Percentiles rank a stretch among this genome's conserved stretches.
phyloP scores from a whole-genome alignment of 2,113 vertebrate genomes.

The Agapornis roseicollis region DNA sequence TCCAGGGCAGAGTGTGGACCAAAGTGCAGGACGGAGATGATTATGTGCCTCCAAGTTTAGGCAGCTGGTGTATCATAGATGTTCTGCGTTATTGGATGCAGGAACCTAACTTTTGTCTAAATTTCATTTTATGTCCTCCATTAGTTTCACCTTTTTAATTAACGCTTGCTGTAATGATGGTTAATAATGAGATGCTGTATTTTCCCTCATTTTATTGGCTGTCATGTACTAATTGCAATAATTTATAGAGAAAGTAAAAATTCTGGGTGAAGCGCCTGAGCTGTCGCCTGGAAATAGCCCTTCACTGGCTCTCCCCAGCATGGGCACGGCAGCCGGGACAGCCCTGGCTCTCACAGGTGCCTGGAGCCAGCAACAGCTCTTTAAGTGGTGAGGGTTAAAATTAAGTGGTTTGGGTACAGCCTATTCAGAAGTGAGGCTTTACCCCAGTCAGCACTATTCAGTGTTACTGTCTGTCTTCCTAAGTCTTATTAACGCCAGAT shows the following conservation, averaged over 20 bases:
- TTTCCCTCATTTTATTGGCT: conserved; percentile 21
- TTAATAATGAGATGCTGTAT: not conserved
- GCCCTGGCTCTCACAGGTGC: not conserved
- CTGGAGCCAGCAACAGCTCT: not conserved
- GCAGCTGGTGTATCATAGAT: not conserved
- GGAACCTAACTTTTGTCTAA: not conserved
- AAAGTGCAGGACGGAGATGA: not conserved
- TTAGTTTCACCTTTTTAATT: not conserved
- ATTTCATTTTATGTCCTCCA: not conserved
- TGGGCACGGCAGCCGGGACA: not conserved
- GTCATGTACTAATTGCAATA: not conserved
- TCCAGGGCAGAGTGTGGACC: not conserved
- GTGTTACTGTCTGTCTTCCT: not conserved
- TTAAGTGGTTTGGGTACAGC: not conserved
- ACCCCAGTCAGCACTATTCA: not conserved
- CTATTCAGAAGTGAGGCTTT: not conserved
- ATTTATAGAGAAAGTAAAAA: conserved; percentile 24
- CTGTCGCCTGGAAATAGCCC: not conserved
- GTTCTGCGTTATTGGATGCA: not conserved
- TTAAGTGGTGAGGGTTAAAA: not conserved
- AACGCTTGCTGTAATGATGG: not conserved
- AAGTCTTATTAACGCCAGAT: not conserved
- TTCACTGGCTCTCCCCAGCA: not conserved
- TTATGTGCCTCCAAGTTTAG: not conserved
- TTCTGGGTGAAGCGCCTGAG: not conserved